These are phyloP conservation scores for Crocidura indochinensis DNA, from an alignment of 2,797 vertebrate species.

Conservation along the genomic window DNA sequence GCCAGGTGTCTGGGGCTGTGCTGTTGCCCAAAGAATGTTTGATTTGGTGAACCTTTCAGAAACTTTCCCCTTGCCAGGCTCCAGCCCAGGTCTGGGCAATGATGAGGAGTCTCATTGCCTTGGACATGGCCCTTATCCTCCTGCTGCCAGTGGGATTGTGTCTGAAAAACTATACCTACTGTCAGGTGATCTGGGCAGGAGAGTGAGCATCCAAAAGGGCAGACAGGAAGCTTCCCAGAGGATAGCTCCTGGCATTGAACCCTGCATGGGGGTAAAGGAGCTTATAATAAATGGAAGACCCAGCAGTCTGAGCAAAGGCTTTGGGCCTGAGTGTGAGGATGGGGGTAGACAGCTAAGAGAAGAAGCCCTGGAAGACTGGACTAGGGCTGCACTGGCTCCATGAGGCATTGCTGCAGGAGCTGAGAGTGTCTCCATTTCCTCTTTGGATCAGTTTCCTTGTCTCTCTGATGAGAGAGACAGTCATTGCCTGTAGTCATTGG, in stretches of 20 bases:
- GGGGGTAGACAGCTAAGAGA: accelerated
- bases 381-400: neutral
- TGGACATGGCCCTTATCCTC: neutral
- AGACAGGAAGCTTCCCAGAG: neutral
- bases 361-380: neutral
- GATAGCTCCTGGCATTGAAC: neutral
- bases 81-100: neutral
- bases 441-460: no score
- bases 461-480: no score
- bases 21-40: neutral
- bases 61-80: neutral
- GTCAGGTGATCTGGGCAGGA: neutral
- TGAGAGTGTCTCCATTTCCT: no score
- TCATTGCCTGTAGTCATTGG: no score
- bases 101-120: neutral
- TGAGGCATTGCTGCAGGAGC: neutral
- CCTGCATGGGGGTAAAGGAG: accelerated
- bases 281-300: neutral
- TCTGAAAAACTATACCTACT: neutral
- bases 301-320: neutral
- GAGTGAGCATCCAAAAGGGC: neutral
- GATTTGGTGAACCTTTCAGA: constrained; percentile 6
- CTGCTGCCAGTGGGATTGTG: neutral
- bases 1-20: neutral
- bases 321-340: neutral